Conservation (phyloP, 2,113 vertebrate genomes). For the Aix galericulata region DNA sequence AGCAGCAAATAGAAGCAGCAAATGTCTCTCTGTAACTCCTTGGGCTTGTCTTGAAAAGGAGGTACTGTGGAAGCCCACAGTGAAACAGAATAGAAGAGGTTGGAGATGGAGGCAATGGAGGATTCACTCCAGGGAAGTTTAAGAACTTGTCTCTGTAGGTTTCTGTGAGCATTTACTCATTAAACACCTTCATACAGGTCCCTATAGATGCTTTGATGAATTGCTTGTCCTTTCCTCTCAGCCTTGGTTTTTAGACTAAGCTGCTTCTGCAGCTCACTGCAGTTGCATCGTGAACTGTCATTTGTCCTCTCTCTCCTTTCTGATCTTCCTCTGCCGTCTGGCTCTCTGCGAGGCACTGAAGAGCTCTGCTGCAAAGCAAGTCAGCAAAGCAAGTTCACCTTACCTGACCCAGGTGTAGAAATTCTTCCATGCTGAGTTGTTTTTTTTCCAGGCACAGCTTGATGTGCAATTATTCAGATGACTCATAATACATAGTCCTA, state of each 20-base stretch:
- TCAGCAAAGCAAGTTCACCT: conserved; percentile 20
- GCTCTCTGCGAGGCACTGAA: not conserved
- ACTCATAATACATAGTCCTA: conserved; percentile 31
- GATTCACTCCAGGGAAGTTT: too few relatives aligned
- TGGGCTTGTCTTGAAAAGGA: too few relatives aligned
- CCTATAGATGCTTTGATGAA: too few relatives aligned
- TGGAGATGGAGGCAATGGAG: too few relatives aligned
- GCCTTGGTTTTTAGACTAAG: not conserved
- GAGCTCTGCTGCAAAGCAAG: not conserved
- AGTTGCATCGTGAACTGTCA: not conserved
- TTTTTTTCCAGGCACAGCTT: conserved; percentile 18
- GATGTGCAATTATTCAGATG: conserved; percentile 13
- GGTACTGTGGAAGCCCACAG: too few relatives aligned
- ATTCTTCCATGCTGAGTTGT: conserved; percentile 21
- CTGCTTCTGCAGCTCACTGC: not conserved
- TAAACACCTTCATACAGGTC: too few relatives aligned
- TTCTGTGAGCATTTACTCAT: too few relatives aligned
- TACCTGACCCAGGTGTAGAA: conserved; percentile 41
- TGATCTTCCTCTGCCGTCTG: not conserved
- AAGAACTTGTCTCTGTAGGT: too few relatives aligned
- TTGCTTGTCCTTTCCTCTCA: not conserved
- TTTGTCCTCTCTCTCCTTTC: not conserved
- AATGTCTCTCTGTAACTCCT: too few relatives aligned
- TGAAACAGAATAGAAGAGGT: too few relatives aligned
- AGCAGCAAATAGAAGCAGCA: not conserved